Evolutionary conservation across 2,888 invertebrate species (phyloP).

Genomic region (Terebella lapidaria): DNA sequence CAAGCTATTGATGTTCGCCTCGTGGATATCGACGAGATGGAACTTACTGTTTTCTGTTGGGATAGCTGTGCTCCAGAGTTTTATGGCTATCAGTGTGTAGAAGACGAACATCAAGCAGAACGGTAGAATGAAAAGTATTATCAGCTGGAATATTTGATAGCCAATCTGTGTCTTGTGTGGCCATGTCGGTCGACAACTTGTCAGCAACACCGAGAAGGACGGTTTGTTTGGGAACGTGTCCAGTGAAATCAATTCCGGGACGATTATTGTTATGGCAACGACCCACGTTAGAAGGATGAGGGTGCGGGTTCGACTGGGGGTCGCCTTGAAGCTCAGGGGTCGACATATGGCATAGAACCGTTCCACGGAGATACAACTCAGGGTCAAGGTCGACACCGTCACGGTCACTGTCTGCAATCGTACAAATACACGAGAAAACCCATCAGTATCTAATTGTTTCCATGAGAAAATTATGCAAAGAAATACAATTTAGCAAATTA

Average conservation of each 20-base stretch:
- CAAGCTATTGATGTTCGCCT: no score
- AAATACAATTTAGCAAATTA: no score
- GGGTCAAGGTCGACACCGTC: slow-evolving; percentile 81
- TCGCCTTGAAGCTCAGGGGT: slow-evolving; percentile 81
- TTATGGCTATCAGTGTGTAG: slow-evolving; percentile 36
- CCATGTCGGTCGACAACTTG: slow-evolving; percentile 17
- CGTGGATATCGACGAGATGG: not conserved
- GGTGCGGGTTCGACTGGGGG: slow-evolving; percentile 73
- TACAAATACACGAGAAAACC: no score
- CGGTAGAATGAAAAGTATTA: slow-evolving; percentile 36
- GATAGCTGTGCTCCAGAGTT: slow-evolving; percentile 36
- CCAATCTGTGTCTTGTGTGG: slow-evolving; percentile 21
- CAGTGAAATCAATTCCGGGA: slow-evolving; percentile 31
- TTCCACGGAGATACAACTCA: slow-evolving; percentile 89
- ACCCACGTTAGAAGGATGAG: slow-evolving; percentile 79
- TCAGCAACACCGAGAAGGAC: slow-evolving; percentile 15
- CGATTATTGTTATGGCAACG: slow-evolving; percentile 59
- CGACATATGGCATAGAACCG: slow-evolving; percentile 92
- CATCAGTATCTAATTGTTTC: no score
- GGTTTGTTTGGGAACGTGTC: slow-evolving; percentile 7
- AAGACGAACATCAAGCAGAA: slow-evolving; percentile 36
- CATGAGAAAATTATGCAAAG: no score
- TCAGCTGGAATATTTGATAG: slow-evolving; percentile 32
- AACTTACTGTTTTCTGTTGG: slow-evolving; percentile 24
- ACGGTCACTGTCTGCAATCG: slow-evolving; percentile 64